These are phyloP conservation scores for Oenanthe melanoleuca DNA, from an alignment of 2,113 vertebrate genomes.

Conservation along the genomic window DNA sequence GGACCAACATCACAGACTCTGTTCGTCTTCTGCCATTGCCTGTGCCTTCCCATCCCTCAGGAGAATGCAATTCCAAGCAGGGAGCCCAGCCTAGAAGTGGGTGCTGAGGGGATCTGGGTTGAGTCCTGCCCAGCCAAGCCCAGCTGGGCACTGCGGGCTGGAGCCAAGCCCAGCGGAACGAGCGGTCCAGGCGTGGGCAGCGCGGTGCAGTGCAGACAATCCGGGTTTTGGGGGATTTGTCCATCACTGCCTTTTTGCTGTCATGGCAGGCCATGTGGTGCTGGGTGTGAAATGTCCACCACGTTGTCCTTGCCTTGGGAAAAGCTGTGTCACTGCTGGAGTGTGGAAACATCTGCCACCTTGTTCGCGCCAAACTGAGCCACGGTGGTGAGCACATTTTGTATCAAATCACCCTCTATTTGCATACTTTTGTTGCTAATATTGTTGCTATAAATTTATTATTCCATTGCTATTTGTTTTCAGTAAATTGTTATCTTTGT, in stretches of 20 bases:
- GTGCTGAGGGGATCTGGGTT: not conserved
- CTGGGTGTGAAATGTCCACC: not conserved
- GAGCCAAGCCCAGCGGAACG: not conserved
- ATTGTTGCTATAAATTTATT: not conserved
- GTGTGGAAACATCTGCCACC: no score
- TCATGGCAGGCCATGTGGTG: accelerated
- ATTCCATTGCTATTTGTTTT: not conserved
- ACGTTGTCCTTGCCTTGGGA: not conserved
- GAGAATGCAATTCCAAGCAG: not conserved
- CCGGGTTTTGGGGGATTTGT: accelerated
- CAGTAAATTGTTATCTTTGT: not conserved
- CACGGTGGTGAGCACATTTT: not conserved
- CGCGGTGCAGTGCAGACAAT: not conserved
- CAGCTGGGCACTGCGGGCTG: not conserved
- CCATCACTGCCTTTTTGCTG: accelerated
- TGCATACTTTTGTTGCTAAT: not conserved
- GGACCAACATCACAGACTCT: not conserved
- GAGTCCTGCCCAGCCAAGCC: not conserved
- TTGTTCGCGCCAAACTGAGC: not conserved
- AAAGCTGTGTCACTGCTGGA: not conserved
- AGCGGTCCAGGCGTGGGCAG: accelerated
- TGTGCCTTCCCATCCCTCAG: not conserved
- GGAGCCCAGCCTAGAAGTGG: not conserved
- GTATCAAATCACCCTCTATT: not conserved
- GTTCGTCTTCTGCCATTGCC: accelerated